Percentiles rank a stretch among this genome's conserved stretches.
Conservation (phyloP, 2,888 invertebrate genomes). For the Tetheella fluctuosa region DNA sequence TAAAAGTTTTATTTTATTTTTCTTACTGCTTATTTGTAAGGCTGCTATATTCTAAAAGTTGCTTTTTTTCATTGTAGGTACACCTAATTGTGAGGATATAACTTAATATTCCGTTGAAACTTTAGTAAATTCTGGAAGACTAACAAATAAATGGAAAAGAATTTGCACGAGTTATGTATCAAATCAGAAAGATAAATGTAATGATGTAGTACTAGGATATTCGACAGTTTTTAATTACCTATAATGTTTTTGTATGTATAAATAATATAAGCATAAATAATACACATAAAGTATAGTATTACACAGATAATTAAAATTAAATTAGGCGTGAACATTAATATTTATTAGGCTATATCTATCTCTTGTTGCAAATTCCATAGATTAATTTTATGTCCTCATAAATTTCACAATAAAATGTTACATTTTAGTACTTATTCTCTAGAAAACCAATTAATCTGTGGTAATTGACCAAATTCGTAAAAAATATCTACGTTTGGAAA, state of each 20-base stretch:
- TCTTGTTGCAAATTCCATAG: slow-evolving; percentile 24
- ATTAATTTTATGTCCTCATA: slow-evolving; percentile 37
- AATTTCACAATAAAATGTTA: slow-evolving; percentile 43
- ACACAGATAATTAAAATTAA: background rate
- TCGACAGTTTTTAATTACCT: background rate
- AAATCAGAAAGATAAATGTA: background rate
- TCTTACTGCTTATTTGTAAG: no score
- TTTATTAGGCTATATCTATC: background rate
- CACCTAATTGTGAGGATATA: no score
- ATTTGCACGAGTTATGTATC: background rate
- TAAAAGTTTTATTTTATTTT: no score
- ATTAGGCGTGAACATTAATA: background rate
- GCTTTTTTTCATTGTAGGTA: no score
- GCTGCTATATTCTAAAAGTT: no score
- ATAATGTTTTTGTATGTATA: background rate
- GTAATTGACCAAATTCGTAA: slow-evolving; percentile 25
- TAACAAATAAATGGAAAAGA: no score
- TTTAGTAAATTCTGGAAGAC: background rate
- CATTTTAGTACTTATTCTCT: slow-evolving; percentile 36
- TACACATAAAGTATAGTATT: no score
- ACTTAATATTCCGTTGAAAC: no score
- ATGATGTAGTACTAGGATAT: background rate
- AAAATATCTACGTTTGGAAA: slow-evolving; percentile 38
- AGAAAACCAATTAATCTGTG: slow-evolving; percentile 49
- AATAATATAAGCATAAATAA: background rate